These are phyloP conservation scores for Zophobas morio DNA, from an alignment of 1,140 invertebrate genomes.

Conservation along the genomic window DNA sequence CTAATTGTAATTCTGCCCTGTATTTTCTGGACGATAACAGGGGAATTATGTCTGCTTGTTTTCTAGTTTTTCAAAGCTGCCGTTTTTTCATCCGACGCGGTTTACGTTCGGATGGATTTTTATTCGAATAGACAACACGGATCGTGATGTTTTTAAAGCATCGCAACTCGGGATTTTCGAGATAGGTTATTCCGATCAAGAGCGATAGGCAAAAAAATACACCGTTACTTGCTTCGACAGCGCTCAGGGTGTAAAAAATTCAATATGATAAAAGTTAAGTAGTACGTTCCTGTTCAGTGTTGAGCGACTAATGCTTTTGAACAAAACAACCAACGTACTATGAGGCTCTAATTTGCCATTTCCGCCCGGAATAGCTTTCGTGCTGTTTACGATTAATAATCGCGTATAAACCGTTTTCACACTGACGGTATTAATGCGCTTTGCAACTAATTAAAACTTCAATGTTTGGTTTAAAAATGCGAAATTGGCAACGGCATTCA, in stretches of 20 bases:
- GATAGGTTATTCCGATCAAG: no score
- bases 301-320: no score
- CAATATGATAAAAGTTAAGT: no score
- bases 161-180: no score
- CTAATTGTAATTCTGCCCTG: slow-evolving; percentile 53
- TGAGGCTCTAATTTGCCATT: background rate
- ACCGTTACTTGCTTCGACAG: no score
- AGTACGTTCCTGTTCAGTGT: no score
- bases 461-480: background rate
- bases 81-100: background rate
- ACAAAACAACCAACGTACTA: no score
- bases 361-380: background rate
- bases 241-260: no score
- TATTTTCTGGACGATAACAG: slow-evolving; percentile 27
- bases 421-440: background rate
- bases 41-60: background rate
- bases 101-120: background rate
- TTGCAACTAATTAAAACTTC: slow-evolving; percentile 7
- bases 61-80: background rate
- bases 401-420: background rate
- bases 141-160: no score
- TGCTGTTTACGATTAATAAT: background rate
- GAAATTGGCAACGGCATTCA: background rate
- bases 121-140: no score
- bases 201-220: no score